Conservation (phyloP, 2,797 vertebrate species). For the Anisognathus igniventris region DNA sequence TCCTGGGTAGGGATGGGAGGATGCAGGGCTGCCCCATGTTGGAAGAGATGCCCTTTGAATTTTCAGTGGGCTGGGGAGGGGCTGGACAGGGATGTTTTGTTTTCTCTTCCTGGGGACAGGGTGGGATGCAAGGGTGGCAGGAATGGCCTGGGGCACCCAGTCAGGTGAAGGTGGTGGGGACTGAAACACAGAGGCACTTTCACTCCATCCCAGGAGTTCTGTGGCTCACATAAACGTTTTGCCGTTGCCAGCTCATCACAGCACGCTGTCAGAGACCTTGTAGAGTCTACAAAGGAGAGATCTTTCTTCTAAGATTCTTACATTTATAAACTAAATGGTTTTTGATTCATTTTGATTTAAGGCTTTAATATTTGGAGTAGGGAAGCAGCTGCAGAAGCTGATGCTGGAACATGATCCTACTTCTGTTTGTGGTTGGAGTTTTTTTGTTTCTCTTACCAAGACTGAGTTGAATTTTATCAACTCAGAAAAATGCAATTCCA, state of each 20-base stretch:
- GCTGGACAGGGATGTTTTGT: neutral
- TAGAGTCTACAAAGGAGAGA: neutral
- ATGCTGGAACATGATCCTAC: neutral
- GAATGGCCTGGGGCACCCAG: neutral
- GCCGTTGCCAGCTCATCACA: neutral
- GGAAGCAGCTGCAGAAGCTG: neutral
- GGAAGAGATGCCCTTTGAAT: neutral
- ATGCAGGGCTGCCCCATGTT: neutral
- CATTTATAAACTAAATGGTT: neutral
- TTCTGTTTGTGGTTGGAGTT: neutral
- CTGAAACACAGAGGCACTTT: neutral
- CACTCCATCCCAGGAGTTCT: neutral
- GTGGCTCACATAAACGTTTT: neutral
- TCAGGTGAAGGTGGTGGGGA: neutral
- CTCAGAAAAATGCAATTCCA: neutral
- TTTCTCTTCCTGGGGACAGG: neutral
- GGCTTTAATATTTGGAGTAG: neutral
- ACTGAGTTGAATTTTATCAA: neutral
- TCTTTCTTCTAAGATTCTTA: neutral
- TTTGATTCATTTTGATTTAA: neutral
- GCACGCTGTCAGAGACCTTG: neutral
- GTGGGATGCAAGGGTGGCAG: neutral
- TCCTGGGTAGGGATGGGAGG: neutral
- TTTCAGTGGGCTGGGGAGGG: neutral
- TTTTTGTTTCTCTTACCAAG: neutral